These are phyloP conservation scores for Eleginops maclovinus DNA, from an alignment of 2,113 vertebrate genomes.

Conservation along the genomic window DNA sequence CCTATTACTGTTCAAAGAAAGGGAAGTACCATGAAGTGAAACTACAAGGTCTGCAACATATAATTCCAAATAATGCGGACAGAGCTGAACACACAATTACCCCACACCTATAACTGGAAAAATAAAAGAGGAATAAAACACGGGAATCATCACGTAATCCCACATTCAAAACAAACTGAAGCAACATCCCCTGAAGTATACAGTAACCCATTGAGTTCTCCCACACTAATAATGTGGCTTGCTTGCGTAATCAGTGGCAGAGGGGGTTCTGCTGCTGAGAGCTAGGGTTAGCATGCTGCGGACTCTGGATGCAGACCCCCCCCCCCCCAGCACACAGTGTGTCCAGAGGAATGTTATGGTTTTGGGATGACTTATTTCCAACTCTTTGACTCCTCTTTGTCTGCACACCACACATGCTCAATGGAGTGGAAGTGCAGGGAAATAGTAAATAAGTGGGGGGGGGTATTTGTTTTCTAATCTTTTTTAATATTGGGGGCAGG, in stretches of 20 bases:
- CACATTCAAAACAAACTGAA: not conserved
- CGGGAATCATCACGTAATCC: not conserved
- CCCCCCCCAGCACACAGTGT: not conserved
- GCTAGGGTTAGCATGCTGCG: not conserved
- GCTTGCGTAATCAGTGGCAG: conserved; percentile 22
- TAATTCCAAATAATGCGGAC: not conserved
- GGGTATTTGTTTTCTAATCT: not conserved
- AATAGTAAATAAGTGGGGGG: not conserved
- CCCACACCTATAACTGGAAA: not conserved
- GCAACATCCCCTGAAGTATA: not conserved
- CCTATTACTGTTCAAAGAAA: not conserved
- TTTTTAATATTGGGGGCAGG: not conserved
- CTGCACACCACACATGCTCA: not conserved
- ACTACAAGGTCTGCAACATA: not conserved
- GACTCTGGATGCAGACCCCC: not conserved
- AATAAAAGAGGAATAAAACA: not conserved
- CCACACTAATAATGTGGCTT: conserved; percentile 26
- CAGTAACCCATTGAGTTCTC: not conserved
- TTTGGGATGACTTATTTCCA: no score
- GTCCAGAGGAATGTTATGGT: conserved; percentile 15
- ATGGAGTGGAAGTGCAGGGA: not conserved
- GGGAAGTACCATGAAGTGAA: not conserved
- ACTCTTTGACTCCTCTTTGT: no score
- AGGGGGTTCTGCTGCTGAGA: conserved; percentile 7
- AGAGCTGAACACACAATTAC: not conserved